phyloP scores from a whole-genome alignment of 2,888 invertebrate genomes.

The Antheraea yamamai region DNA sequence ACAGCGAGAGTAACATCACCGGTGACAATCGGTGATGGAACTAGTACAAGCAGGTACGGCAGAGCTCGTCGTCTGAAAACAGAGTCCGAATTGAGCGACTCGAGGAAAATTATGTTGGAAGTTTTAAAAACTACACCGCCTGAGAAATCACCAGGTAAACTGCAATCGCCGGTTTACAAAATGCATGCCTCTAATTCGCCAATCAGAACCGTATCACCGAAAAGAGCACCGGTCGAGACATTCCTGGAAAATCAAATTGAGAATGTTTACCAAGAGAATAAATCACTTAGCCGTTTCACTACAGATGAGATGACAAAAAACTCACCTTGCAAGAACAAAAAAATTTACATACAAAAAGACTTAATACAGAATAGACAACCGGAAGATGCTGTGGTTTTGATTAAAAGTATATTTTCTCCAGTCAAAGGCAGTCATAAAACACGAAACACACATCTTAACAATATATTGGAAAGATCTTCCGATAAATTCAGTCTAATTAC shows the following conservation, averaged over 20 bases:
- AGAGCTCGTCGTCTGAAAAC: slow-evolving; percentile 80
- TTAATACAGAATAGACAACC: slow-evolving; percentile 67
- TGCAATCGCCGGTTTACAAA: slow-evolving; percentile 59
- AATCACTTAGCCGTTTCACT: slow-evolving; percentile 62
- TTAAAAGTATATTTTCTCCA: slow-evolving; percentile 70
- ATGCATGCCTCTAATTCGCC: slow-evolving; percentile 73
- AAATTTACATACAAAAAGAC: slow-evolving; percentile 71
- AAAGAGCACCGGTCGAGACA: slow-evolving; percentile 36
- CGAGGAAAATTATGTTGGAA: slow-evolving; percentile 58
- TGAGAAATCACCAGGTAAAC: slow-evolving; percentile 53
- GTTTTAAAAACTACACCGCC: slow-evolving; percentile 46
- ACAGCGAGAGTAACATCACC: slow-evolving; percentile 69
- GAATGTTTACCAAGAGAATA: slow-evolving; percentile 65
- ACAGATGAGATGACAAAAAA: slow-evolving; percentile 47
- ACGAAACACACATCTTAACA: slow-evolving; percentile 44
- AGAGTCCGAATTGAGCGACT: slow-evolving; percentile 62
- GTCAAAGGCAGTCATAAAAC: slow-evolving; percentile 40
- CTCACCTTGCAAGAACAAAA: slow-evolving; percentile 54
- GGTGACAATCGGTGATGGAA: slow-evolving; percentile 45
- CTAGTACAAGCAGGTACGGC: slow-evolving; percentile 82
- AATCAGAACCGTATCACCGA: slow-evolving; percentile 50
- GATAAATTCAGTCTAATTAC: slow-evolving; percentile 49
- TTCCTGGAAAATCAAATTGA: slow-evolving; percentile 62
- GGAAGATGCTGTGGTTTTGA: slow-evolving; percentile 59
- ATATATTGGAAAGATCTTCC: slow-evolving; percentile 54